phyloP scores from a whole-genome alignment of 2,113 vertebrate species.

The Hippocampus mohnikei region DNA sequence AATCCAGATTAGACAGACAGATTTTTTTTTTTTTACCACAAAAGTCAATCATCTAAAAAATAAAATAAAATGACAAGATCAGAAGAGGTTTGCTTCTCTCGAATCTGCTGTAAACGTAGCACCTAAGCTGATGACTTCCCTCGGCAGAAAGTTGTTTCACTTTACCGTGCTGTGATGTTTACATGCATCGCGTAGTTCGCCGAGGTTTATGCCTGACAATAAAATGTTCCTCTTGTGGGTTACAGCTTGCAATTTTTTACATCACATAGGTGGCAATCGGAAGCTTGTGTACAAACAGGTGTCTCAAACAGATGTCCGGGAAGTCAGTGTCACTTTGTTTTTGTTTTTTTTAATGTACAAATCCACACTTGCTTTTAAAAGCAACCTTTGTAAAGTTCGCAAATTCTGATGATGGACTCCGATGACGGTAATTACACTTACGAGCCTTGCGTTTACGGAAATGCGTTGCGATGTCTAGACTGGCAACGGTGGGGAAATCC shows the following conservation, averaged over 20 bases:
- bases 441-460: slow-evolving; percentile 42
- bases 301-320: slow-evolving; percentile 70
- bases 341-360: slow-evolving; percentile 41
- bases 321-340: slow-evolving; percentile 33
- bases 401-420: slow-evolving; percentile 58
- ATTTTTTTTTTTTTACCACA: neutral
- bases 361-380: slow-evolving; percentile 62
- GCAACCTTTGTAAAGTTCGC: slow-evolving; percentile 45
- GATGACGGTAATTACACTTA: slow-evolving; percentile 60
- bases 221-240: slow-evolving; percentile 9
- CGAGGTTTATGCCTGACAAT: slow-evolving; percentile 21
- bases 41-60: neutral
- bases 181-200: neutral
- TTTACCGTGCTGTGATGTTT: neutral
- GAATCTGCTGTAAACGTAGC: neutral
- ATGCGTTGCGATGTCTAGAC: slow-evolving; percentile 22
- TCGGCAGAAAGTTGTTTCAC: neutral
- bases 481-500: neutral
- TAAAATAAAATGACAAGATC: neutral
- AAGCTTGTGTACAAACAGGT: slow-evolving; percentile 58
- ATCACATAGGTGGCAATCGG: slow-evolving; percentile 27
- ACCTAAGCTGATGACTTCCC: neutral
- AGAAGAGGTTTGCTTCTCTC: neutral
- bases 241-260: slow-evolving; percentile 5
- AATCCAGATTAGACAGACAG: neutral